Percentiles rank a stretch among this genome's conserved stretches.
phyloP scores from a whole-genome alignment of 2,113 vertebrate species.

The Chlamydotis undulata region DNA sequence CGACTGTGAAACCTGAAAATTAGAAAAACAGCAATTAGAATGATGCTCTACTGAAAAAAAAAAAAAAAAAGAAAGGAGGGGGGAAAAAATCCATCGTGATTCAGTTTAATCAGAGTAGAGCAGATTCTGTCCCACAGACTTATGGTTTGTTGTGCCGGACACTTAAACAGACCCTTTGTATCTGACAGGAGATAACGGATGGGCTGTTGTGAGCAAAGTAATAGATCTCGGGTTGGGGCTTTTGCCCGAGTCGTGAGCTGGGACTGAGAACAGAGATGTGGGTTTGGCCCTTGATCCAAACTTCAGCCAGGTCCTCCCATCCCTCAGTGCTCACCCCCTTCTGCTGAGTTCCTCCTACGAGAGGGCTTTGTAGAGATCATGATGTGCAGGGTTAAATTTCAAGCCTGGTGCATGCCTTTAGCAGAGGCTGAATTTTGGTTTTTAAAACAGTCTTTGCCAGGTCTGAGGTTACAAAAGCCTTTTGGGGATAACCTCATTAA shows the following conservation, averaged over 20 bases:
- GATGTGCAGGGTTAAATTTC: background rate
- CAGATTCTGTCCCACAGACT: background rate
- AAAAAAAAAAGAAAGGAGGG: background rate
- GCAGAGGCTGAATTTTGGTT: background rate
- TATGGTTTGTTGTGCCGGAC: background rate
- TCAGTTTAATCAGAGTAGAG: background rate
- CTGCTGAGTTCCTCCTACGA: background rate
- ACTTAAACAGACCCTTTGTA: background rate
- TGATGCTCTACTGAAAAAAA: background rate
- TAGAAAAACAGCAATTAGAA: conserved; percentile 30
- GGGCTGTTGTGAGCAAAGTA: background rate
- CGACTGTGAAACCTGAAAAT: conserved; percentile 38
- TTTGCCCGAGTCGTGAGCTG: background rate
- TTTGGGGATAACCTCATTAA: conserved; percentile 61
- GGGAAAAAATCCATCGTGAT: background rate
- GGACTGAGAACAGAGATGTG: background rate
- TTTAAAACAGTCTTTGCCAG: conserved; percentile 11
- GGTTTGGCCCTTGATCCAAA: background rate
- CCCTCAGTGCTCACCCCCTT: background rate
- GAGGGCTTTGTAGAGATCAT: background rate
- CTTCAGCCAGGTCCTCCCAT: background rate
- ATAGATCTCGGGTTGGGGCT: background rate
- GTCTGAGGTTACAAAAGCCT: conserved; percentile 47
- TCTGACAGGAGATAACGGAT: background rate
- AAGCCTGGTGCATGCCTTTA: background rate